Evolutionary conservation across 2,113 vertebrate genomes (phyloP).

Genomic region (Zosterops lateralis): DNA sequence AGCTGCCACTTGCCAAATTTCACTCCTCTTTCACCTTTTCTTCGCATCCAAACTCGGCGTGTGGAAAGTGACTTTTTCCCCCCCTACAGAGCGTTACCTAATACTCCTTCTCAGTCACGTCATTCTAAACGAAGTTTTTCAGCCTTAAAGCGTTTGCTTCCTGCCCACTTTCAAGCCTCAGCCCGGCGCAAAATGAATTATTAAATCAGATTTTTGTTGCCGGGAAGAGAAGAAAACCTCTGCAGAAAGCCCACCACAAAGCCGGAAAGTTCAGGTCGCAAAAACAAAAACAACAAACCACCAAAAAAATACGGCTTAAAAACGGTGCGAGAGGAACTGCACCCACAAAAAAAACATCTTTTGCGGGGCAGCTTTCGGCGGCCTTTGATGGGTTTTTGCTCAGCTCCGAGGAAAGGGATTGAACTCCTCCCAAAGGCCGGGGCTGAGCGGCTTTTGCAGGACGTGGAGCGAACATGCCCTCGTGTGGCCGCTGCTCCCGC

Average conservation of each 20-base stretch:
- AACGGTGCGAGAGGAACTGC: background rate
- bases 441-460: background rate
- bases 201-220: background rate
- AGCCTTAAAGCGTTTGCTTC: background rate
- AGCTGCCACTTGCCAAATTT: background rate
- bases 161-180: background rate
- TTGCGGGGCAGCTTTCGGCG: background rate
- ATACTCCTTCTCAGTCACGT: background rate
- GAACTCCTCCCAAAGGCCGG: too few species aligned
- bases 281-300: background rate
- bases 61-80: background rate
- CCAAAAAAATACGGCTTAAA: background rate
- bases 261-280: background rate
- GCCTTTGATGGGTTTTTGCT: background rate
- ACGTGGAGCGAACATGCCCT: conserved; percentile 12
- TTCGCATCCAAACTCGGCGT: background rate
- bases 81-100: background rate
- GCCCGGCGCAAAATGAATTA: background rate
- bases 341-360: background rate
- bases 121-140: background rate
- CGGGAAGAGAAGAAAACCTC: background rate
- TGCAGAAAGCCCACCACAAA: too few species aligned
- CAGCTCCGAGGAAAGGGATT: background rate
- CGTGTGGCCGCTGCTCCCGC: background rate
- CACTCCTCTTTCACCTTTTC: background rate